Evolutionary conservation across 2,113 vertebrate species (phyloP).

Genomic region (Calyptomena viridis): DNA sequence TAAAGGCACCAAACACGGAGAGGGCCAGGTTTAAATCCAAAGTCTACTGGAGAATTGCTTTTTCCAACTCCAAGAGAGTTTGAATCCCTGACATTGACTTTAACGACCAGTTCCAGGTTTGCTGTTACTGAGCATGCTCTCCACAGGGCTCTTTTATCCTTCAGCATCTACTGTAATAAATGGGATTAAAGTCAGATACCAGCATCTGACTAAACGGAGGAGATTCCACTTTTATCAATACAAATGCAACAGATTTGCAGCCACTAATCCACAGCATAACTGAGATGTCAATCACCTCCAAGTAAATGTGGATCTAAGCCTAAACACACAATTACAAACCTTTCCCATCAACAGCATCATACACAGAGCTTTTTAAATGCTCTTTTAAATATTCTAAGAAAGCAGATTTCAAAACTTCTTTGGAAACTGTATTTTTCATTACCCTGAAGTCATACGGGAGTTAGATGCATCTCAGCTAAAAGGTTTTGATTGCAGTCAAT

Average conservation of each 20-base stretch:
- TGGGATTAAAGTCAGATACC: background rate
- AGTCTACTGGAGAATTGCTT: background rate
- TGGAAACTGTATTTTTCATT: background rate
- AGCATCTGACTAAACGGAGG: background rate
- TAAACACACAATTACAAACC: background rate
- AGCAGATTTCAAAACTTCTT: constrained; percentile 15
- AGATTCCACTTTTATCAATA: constrained; percentile 10
- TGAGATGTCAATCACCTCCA: background rate
- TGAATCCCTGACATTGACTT: background rate
- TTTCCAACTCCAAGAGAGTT: background rate
- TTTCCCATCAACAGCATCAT: background rate
- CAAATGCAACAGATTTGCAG: background rate
- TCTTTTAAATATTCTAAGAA: background rate
- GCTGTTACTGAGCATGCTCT: background rate
- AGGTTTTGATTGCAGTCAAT: background rate
- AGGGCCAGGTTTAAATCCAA: background rate
- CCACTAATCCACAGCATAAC: background rate
- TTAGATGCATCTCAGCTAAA: background rate
- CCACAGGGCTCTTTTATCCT: background rate
- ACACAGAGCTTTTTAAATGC: background rate
- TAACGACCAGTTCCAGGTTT: background rate
- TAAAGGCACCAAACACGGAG: accelerated
- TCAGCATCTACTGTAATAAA: background rate
- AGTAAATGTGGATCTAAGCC: background rate
- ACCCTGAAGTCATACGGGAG: background rate